A percentile compares a stretch with the other conserved stretches of the same genome.
Conservation (phyloP, 2,888 invertebrate species). For the Noctua janthe region DNA sequence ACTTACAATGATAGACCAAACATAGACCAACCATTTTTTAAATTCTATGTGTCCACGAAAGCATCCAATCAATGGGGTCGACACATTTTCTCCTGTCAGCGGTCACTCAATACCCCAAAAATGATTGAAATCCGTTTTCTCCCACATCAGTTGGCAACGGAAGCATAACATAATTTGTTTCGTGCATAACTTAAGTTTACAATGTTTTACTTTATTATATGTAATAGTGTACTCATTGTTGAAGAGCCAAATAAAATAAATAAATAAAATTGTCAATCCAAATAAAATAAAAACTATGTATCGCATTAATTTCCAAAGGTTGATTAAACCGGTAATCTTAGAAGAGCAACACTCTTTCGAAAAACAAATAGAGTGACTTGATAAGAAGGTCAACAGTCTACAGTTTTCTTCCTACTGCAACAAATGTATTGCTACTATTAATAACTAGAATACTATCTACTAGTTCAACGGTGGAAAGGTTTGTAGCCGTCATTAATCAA, state of each 20-base stretch:
- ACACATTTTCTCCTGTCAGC: not conserved
- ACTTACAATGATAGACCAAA: no score
- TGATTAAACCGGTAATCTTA: slow-evolving; percentile 15
- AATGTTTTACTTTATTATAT: no score
- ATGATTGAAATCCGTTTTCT: not conserved
- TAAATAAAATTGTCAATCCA: not conserved
- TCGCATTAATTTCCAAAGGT: not conserved
- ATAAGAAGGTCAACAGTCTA: slow-evolving; percentile 5
- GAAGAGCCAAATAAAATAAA: no score
- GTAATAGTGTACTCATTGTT: no score
- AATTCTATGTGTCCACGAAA: not conserved
- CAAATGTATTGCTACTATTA: not conserved
- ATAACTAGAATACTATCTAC: slow-evolving; percentile 23
- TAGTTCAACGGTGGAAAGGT: slow-evolving; percentile 54
- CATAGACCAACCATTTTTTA: not conserved
- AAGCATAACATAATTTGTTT: not conserved
- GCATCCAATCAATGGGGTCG: not conserved
- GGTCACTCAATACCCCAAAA: not conserved
- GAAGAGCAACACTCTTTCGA: slow-evolving; percentile 18
- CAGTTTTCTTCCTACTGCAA: slow-evolving; percentile 9
- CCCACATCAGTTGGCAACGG: not conserved
- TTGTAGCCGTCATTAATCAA: slow-evolving; percentile 82
- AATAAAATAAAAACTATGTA: not conserved
- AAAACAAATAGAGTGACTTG: slow-evolving; percentile 22
- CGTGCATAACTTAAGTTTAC: no score